Base-by-base conservation (phyloP, 2,797 vertebrate genomes). In the Orientallactaga sibirica region DNA sequence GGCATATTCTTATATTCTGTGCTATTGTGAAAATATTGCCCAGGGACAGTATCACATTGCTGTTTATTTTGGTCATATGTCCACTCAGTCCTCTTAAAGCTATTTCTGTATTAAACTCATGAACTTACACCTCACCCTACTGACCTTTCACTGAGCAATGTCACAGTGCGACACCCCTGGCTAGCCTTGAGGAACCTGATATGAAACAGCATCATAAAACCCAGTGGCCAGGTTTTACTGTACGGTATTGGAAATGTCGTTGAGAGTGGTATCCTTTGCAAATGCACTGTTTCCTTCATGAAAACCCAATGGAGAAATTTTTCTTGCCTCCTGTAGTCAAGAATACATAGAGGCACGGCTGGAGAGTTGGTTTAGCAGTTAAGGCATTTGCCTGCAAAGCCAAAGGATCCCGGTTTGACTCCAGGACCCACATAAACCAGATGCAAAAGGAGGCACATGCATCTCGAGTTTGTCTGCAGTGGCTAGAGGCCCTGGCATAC, bases 61-160 rank as follows among this genome's bases (percentile, higher is more conserved):
- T 91, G n/a, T 62, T 88, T 96, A 82, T 76, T 75, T 6, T 71
- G 62, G 48, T 41, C 48, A 91, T 29, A n/a, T 84, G n/a, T 55
- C 19, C 77, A 78, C 78, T 43, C 88, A 62, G 61, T 93, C 58
- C 58, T 86, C 7, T 74, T 91, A 71, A 33, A 94, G 81, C 87
- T 94, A 89, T 96, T 89, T 95, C 81, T 94, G 91, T 68, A 89
- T 61, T 84, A 92, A 85, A 81, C 61, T n/a, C 91, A 81, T 55
- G 70, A 91, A 88, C 27, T 37, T 85, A 79, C 62, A 85, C 37
- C 27, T 93, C 87, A 43, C 37, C 62, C 78, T 81, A 66, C 16
- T 94, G 81, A 91, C 74, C 68, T 85, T 87, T 85, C 62, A 48
- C 14, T 74, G 55, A 78, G 52, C 14, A 19, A 25, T 33, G 33